A percentile compares a stretch with the other conserved stretches of the same genome.
phyloP scores from a whole-genome alignment of 2,888 invertebrate genomes.

The Tiliacea aurago region DNA sequence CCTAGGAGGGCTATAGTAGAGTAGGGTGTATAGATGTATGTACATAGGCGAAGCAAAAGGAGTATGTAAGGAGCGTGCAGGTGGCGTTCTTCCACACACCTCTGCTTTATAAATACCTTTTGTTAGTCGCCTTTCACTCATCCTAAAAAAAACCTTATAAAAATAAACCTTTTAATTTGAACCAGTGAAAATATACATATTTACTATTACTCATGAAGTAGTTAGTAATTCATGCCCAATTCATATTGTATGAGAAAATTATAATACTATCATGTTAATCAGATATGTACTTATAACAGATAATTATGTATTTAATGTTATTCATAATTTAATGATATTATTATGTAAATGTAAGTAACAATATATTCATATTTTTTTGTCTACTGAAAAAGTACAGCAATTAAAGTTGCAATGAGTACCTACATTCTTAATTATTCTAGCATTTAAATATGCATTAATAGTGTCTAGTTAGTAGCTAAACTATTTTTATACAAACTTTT shows the following conservation, averaged over 20 bases:
- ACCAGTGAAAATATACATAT: background rate
- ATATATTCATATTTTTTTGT: background rate
- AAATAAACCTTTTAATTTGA: slow-evolving; percentile 2
- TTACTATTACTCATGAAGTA: background rate
- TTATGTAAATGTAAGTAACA: background rate
- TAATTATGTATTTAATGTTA: slow-evolving; percentile 6
- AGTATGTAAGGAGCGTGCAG: too few relatives aligned
- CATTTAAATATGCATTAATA: slow-evolving; percentile 7
- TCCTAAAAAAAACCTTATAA: too few relatives aligned
- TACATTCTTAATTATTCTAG: slow-evolving; percentile 2
- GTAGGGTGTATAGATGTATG: too few relatives aligned
- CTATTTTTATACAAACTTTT: slow-evolving; percentile 1
- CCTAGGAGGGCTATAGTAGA: too few relatives aligned
- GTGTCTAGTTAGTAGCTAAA: background rate
- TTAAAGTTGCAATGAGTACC: background rate
- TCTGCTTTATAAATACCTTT: too few relatives aligned
- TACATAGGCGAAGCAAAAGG: too few relatives aligned
- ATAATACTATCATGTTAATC: slow-evolving; percentile 3
- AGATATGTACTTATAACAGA: background rate
- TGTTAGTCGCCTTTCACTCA: too few relatives aligned
- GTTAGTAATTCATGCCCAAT: background rate
- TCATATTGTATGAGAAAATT: background rate
- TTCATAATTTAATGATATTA: background rate
- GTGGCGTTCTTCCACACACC: too few relatives aligned
- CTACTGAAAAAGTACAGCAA: background rate